Evolutionary conservation across 2,113 vertebrate genomes (phyloP).

Genomic region (Pedionomus torquatus): DNA sequence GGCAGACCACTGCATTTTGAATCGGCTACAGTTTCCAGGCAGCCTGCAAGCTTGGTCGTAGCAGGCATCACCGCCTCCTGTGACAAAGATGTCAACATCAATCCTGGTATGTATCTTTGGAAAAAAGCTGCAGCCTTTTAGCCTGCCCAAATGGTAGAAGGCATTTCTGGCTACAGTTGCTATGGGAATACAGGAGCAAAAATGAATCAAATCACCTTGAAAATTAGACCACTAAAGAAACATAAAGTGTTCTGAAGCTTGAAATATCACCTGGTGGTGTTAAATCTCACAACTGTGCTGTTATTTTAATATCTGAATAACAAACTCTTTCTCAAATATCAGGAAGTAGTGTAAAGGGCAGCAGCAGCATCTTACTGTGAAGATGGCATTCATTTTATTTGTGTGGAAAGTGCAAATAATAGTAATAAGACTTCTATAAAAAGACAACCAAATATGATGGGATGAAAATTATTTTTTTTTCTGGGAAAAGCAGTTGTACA

Average conservation of each 20-base stretch:
- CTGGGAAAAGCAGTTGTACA: neutral
- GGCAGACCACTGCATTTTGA: neutral
- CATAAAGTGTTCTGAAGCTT: constrained; percentile 4
- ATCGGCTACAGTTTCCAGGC: neutral
- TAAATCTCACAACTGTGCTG: neutral
- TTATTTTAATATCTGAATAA: neutral
- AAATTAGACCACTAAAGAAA: constrained; percentile 11
- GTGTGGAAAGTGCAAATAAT: neutral
- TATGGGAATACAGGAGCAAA: constrained; percentile 17
- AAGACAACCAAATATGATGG: neutral
- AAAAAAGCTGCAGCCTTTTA: neutral
- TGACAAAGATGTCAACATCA: constrained; percentile 13
- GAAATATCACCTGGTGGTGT: constrained; percentile 17
- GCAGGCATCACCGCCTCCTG: neutral
- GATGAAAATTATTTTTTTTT: neutral
- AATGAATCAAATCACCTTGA: neutral
- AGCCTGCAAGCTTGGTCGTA: neutral
- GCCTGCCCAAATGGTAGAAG: neutral
- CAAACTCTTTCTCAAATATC: neutral
- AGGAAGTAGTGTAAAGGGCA: neutral
- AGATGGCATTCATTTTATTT: neutral
- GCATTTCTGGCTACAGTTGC: neutral
- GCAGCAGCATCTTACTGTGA: neutral
- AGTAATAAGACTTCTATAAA: neutral
- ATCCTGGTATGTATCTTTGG: neutral